phyloP scores from a whole-genome alignment of 2,888 invertebrate species.

The Hymenopus coronatus region DNA sequence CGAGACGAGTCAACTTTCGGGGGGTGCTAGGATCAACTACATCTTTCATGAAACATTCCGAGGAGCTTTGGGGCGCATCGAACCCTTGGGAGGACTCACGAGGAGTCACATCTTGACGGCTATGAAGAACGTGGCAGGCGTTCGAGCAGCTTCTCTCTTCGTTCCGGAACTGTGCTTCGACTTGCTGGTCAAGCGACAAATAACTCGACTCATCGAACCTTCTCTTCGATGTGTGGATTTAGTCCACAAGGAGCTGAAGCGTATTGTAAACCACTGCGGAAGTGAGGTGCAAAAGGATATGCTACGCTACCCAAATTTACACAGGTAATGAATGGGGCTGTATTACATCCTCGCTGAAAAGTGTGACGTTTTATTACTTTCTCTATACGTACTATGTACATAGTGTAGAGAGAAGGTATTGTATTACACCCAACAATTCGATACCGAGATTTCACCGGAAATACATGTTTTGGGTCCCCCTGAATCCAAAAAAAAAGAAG shows the following conservation, averaged over 20 bases:
- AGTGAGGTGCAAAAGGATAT: conserved; percentile 58
- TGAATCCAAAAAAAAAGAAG: too few relatives aligned
- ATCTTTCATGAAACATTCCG: conserved; percentile 66
- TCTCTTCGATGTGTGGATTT: conserved; percentile 61
- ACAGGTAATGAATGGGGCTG: conserved; percentile 41
- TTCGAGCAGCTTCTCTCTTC: conserved; percentile 45
- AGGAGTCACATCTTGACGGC: conserved; percentile 61
- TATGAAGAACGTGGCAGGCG: conserved; percentile 61
- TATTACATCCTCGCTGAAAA: too few relatives aligned
- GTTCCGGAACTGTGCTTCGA: conserved; percentile 59
- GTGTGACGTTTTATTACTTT: too few relatives aligned
- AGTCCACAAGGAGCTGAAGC: conserved; percentile 62
- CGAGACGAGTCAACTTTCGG: conserved; percentile 56
- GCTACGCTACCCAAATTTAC: conserved; percentile 60
- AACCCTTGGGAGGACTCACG: conserved; percentile 58
- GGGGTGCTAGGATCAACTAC: conserved; percentile 62
- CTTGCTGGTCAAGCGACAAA: conserved; percentile 62
- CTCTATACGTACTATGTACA: too few relatives aligned
- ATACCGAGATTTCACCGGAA: too few relatives aligned
- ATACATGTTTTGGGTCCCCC: too few relatives aligned
- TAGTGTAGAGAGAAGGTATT: too few relatives aligned
- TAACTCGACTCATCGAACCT: conserved; percentile 60
- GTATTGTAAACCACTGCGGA: conserved; percentile 63
- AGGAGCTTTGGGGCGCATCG: conserved; percentile 54
- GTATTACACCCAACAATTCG: too few relatives aligned